These are phyloP conservation scores for Acomys russatus DNA, from an alignment of 2,797 vertebrate genomes.

Conservation along the genomic window DNA sequence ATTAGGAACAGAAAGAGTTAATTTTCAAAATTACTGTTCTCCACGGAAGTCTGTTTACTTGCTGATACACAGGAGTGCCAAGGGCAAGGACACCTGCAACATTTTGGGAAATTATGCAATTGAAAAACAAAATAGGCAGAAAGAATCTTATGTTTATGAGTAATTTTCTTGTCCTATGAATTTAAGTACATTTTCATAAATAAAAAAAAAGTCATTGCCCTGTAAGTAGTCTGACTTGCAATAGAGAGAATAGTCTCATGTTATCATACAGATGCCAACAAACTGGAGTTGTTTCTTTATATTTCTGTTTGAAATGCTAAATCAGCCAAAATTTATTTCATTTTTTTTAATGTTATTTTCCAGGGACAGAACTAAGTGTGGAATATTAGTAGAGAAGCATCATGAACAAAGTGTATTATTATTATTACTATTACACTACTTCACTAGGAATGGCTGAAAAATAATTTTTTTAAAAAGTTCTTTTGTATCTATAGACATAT, in stretches of 20 bases:
- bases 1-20: neutral
- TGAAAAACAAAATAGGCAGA: neutral
- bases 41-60: neutral
- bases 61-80: neutral
- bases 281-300: constrained; percentile 11
- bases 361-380: neutral
- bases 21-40: neutral
- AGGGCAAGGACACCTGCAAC: neutral
- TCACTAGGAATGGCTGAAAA: neutral
- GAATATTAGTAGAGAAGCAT: neutral
- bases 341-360: neutral
- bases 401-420: neutral
- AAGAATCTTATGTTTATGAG: neutral
- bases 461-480: neutral
- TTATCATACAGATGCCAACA: neutral
- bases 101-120: neutral
- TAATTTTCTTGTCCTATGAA: neutral
- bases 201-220: neutral
- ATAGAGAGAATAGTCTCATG: neutral
- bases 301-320: constrained; percentile 8
- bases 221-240: neutral
- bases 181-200: neutral
- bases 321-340: neutral
- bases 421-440: neutral
- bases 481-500: too few species aligned